phyloP scores from a whole-genome alignment of 2,888 invertebrate genomes.

The Brenthis ino region DNA sequence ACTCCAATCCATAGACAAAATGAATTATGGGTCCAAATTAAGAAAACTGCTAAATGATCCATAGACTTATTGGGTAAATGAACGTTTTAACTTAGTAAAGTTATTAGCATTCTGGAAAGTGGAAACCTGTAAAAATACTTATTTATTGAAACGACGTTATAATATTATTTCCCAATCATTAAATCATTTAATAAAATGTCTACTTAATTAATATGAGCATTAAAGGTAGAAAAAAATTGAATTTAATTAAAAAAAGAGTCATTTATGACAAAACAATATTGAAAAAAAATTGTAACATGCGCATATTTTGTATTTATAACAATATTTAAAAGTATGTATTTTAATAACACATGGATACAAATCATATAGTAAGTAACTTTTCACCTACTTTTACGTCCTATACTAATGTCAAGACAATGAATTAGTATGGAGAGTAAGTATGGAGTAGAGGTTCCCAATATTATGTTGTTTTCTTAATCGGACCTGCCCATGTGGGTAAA shows the following conservation, averaged over 20 bases:
- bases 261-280: not conserved
- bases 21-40: conserved; percentile 39
- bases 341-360: too few relatives aligned
- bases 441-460: too few relatives aligned
- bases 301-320: not conserved
- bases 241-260: not conserved
- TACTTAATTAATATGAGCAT: not conserved
- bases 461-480: too few relatives aligned
- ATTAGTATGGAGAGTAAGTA: too few relatives aligned
- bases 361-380: too few relatives aligned
- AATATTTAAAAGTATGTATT: not conserved
- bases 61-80: conserved; percentile 1
- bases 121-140: not conserved
- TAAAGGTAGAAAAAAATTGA: not conserved
- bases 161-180: too few relatives aligned
- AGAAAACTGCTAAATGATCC: not conserved
- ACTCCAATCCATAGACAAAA: conserved; percentile 32
- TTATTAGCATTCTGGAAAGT: not conserved
- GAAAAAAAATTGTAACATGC: not conserved
- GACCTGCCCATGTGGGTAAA: too few relatives aligned
- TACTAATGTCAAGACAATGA: too few relatives aligned
- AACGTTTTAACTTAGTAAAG: conserved; percentile 10
- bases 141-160: not conserved
- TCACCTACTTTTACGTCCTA: too few relatives aligned
- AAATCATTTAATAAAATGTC: too few relatives aligned